Evolutionary conservation across 2,797 vertebrate genomes (phyloP).

Genomic region (Steatocranus sp.): DNA sequence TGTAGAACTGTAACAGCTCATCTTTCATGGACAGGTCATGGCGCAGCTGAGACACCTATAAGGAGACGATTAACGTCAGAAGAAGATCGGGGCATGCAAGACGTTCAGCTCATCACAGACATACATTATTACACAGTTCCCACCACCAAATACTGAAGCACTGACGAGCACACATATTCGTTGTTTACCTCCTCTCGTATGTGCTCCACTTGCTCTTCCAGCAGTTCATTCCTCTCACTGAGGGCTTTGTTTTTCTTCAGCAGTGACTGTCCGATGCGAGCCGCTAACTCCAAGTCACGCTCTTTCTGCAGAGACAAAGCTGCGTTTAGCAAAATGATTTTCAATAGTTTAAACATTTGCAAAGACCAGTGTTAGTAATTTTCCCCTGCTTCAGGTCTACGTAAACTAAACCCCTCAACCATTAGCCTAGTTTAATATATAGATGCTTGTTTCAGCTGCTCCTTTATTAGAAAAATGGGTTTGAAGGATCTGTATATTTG

Average conservation of each 20-base stretch:
- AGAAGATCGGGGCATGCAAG: background rate
- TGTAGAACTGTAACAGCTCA: conserved; percentile 96
- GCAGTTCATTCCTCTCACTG: conserved; percentile 91
- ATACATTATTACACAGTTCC: background rate
- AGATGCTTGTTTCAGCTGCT: background rate
- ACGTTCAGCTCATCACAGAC: background rate
- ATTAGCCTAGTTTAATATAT: background rate
- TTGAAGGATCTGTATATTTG: background rate
- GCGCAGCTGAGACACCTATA: conserved; percentile 91
- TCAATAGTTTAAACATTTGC: background rate
- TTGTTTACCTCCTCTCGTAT: conserved; percentile 89
- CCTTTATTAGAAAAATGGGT: background rate
- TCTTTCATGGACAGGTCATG: conserved; percentile 98
- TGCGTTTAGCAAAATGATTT: background rate
- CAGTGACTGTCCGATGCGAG: conserved; percentile 95
- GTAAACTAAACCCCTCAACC: background rate
- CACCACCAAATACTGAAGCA: background rate
- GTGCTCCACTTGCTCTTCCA: conserved; percentile 96
- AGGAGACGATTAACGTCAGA: background rate
- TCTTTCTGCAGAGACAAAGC: conserved; percentile 84
- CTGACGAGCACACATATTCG: background rate
- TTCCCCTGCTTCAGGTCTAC: background rate
- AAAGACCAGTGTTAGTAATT: background rate
- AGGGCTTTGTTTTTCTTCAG: conserved; percentile 97
- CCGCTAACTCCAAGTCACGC: conserved; percentile 94